Evolutionary conservation across 2,797 vertebrate species (phyloP).

Genomic region (Sebastes oblongus): DNA sequence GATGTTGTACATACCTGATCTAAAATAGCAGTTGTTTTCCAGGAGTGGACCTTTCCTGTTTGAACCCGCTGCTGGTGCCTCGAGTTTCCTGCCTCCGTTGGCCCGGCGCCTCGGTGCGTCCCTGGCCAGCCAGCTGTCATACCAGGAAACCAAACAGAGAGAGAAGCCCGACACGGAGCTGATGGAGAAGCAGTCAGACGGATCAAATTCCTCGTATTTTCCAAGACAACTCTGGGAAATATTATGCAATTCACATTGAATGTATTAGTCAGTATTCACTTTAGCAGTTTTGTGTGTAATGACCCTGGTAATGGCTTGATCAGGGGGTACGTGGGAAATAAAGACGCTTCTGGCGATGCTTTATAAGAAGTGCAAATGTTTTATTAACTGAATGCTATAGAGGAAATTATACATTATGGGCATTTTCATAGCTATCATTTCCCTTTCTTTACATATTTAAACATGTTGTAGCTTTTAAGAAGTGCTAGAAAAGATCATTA

Average conservation of each 20-base stretch:
- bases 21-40: conserved; percentile 74
- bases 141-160: conserved; percentile 29
- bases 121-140: conserved; percentile 13
- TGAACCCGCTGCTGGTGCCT: conserved; percentile 32
- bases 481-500: too few species aligned
- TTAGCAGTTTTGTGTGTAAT: background rate
- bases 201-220: conserved; percentile 1
- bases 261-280: background rate
- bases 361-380: background rate
- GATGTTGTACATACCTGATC: conserved; percentile 39
- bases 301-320: background rate
- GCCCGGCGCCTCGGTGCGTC: background rate
- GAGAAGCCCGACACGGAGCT: background rate
- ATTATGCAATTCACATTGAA: background rate
- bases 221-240: background rate
- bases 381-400: background rate
- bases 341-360: background rate
- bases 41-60: conserved; percentile 72
- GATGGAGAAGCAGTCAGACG: background rate
- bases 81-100: conserved; percentile 67
- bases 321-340: background rate
- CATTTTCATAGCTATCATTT: background rate
- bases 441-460: background rate
- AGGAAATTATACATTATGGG: too few species aligned
- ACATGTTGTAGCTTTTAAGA: too few species aligned